Evolutionary conservation across 2,113 vertebrate species (phyloP), one percentile per base, ranked within the genome.

Genomic region (Choloepus hoffmanni): DNA sequence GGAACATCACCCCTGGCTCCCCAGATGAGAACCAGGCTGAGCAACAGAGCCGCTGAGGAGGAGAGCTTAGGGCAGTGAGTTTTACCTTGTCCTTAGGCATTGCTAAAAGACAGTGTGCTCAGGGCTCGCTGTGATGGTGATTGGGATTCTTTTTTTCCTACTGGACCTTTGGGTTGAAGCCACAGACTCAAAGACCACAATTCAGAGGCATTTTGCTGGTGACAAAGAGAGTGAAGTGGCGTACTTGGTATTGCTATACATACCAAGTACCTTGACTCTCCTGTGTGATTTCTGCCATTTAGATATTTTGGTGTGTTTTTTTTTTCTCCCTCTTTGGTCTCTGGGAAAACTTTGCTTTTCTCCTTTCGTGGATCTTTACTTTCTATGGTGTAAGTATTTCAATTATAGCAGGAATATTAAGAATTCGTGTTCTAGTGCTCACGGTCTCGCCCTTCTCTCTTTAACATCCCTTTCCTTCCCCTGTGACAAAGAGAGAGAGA

Each of bases 401-500:
- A 19, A 0, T 45, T 15, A 65, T 2, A 21, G 33, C 24, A 40
- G 55, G 30, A 85, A 23, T 73, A 68, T 63, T 50, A 43, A 50
- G 48, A 48, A 15, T 53, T 58, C 15, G 43, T 0, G 0, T 63
- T 76, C 58, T 18, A 8, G 30, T 3, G 24, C 23, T n/a, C 4
- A 3, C 0, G 0, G 5, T 3, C 24, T 36, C 26, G 78, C 1
- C 18, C 48, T 45, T 33, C 15, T 53, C 30, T 65, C 43, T 8
- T 45, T 15, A 6, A 45, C 65, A 58, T 7, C 15, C 67, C 43
- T 62, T 33, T 26, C 48, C 36, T 43, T 62, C 33, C 12, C 10
- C 67, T 48, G 0, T 1, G 26, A 60, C 48, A n/a, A 36, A 36
- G 36, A 36, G n/a, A 36, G 19, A 50, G 76, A 77, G 30, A 5